Evolutionary conservation across 2,888 invertebrate species (phyloP), one percentile per base, ranked within the genome.

Genomic region (Caenorhabditis macrosperma): DNA sequence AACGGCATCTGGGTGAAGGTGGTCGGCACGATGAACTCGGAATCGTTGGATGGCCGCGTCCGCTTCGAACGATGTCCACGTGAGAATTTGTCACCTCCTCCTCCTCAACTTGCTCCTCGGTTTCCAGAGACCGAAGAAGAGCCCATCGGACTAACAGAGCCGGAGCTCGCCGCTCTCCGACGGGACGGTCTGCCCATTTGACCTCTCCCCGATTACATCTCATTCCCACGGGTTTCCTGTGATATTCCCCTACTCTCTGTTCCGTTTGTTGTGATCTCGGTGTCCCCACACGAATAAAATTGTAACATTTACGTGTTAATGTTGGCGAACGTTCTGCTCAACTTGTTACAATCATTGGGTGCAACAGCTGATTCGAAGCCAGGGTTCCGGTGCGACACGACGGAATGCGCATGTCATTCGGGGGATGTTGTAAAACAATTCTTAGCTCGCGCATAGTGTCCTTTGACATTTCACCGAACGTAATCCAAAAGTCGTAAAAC

Each of bases 1-100:
- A 82, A 74, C 50, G 78, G 78, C 28, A 68, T 78, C 24, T 79
- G 82, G 82, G 82, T 82, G 7, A 66, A 72, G 35, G 52, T 82
- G 12, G 26, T 30, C 26, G 82, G 82, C 1, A 55, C 71, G 24
- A 69, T 82, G 57, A 60, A 75, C 35, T 50, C 57, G 12, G 66
- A 69, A 17, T 44, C 76, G 10, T 22, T 82, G 24, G 78, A 82
- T 12, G 82, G 82, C 22, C 54, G 71, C 1, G 82, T 78, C 2
- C 75, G 76, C 30, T 71, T 82, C 68, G 82, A 82, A 26, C 64
- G 59, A 54, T 24, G 33, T n/a, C 66, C 33, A 61, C 60, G 66
- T 66, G 66, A 75, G 60, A 48, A 38, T 41, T n/a, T 22, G 35
- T 30, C 6, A 7, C 63, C 46, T 63, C 28, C 57, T 38, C 24